Evolutionary conservation across 2,113 vertebrate species (phyloP), one percentile per base, ranked within the genome.

Genomic region (Corythaixoides concolor): DNA sequence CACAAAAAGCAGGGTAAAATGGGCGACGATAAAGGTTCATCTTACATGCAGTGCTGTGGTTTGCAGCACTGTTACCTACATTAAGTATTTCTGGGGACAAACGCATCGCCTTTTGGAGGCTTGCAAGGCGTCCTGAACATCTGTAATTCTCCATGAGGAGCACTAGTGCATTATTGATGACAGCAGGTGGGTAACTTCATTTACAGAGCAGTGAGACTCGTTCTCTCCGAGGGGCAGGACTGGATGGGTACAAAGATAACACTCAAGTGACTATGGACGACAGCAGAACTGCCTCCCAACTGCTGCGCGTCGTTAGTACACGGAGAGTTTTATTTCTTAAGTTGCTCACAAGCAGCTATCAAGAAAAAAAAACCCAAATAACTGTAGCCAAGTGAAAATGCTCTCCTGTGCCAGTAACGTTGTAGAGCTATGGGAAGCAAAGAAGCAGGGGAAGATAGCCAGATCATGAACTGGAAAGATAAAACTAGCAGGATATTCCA

Each of bases 151-250:
- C 4, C 2, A 70, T 17, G 72, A 94, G 76, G 43, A 94, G 72
- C 50, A 32, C 55, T 80, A 70, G 84, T 95, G 80, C 64, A 93
- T 90, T 86, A 93, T 95, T 95, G 67, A 95, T 13, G 89, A 68
- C 30, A 68, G 85, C 95, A 96, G 92, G 85, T 84, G 88, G 96
- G 88, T 24, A 92, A 72, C 83, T 92, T 85, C 82, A 83, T 68
- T 88, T 93, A 55, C 75, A 90, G 85, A 88, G 75, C 6, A 0
- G 30, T 16, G 77, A 95, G 88, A 88, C 72, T 80, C 14, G 13
- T 37, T 59, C 53, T 43, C 52, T 94, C 68, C 1, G 30, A 91
- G 78, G 59, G 69, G 30, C 82, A 91, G 55, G 77, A 20, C 0
- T 63, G 93, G 49, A 80, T 64, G 81, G 59, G 37, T 41, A 80